Conservation (phyloP, 1,140 invertebrate species). For the Mya arenaria region DNA sequence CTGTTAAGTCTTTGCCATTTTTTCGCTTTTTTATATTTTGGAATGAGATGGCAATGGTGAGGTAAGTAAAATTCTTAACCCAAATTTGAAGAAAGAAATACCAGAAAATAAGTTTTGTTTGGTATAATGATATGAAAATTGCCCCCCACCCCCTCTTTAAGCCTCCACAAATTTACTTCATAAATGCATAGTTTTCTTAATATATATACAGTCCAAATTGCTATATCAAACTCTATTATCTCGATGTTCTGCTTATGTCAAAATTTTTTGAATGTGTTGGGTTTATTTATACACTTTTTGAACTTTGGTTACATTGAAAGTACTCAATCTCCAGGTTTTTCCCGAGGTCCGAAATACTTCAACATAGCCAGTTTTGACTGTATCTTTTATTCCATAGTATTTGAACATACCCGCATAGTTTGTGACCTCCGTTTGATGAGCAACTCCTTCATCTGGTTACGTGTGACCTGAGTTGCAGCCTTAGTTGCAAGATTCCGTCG, state of each 20-base stretch:
- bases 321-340: not conserved
- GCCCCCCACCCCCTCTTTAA: no score
- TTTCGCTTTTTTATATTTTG: no score
- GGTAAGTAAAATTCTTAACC: no score
- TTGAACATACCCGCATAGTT: not conserved
- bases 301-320: not conserved
- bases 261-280: not conserved
- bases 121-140: no score
- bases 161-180: no score
- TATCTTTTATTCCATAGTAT: not conserved
- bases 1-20: no score
- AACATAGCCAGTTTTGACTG: not conserved
- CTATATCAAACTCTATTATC: not conserved
- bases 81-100: no score
- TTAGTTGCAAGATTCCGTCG: not conserved
- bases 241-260: not conserved
- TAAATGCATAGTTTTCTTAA: no score
- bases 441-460: constrained; percentile 7
- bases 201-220: no score
- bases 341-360: not conserved
- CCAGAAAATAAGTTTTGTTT: no score
- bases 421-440: not conserved
- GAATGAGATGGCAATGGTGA: no score
- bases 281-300: not conserved
- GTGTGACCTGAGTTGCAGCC: constrained; percentile 17